These are phyloP conservation scores for Ornithoptera alexandrae DNA, from an alignment of 2,888 invertebrate genomes.

Conservation along the genomic window DNA sequence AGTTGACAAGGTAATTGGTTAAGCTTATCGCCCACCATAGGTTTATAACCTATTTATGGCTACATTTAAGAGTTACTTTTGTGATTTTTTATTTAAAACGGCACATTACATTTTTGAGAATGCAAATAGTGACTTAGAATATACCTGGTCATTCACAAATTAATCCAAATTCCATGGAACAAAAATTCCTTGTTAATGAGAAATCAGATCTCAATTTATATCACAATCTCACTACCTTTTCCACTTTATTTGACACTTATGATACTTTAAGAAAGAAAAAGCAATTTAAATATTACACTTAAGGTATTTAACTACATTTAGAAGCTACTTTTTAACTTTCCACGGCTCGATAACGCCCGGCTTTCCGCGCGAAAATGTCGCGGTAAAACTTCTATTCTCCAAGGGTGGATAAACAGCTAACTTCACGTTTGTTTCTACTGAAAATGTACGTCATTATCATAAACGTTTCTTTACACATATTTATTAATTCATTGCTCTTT, in stretches of 20 bases:
- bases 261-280: constrained; percentile 34
- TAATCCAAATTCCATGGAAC: constrained; percentile 58
- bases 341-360: constrained; percentile 79
- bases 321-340: constrained; percentile 68
- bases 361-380: constrained; percentile 81
- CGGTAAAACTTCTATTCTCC: constrained; percentile 70
- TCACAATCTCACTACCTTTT: constrained; percentile 47
- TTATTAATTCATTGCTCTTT: not conserved
- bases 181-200: constrained; percentile 58
- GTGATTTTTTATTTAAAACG: constrained; percentile 35
- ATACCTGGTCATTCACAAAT: constrained; percentile 78
- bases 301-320: constrained; percentile 46
- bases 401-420: constrained; percentile 56
- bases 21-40: constrained; percentile 72
- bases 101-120: constrained; percentile 42
- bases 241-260: constrained; percentile 46
- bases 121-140: constrained; percentile 44
- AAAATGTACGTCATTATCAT: constrained; percentile 59
- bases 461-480: constrained; percentile 45
- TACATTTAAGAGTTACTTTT: constrained; percentile 42
- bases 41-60: constrained; percentile 73
- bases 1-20: constrained; percentile 65
- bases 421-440: constrained; percentile 78
- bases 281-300: constrained; percentile 33
- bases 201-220: constrained; percentile 45